These are phyloP conservation scores for Phataginus tetradactyla DNA, from an alignment of 2,797 vertebrate genomes.

Conservation along the genomic window DNA sequence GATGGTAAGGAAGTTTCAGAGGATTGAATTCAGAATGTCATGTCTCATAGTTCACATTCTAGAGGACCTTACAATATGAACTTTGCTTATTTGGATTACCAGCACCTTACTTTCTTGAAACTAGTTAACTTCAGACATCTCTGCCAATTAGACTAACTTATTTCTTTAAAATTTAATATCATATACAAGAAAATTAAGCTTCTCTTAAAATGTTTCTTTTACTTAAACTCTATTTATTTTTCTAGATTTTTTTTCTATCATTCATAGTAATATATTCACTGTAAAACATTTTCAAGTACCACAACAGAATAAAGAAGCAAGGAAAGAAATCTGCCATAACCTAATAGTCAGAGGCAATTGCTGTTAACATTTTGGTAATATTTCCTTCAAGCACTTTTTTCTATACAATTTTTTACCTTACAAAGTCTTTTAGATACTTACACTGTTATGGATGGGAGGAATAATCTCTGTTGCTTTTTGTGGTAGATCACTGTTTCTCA, in stretches of 20 bases:
- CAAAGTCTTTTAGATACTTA: constrained; percentile 1
- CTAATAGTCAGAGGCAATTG: neutral
- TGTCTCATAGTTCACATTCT: constrained; percentile 2
- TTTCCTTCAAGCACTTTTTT: neutral
- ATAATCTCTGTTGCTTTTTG: constrained; percentile 22
- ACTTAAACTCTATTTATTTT: constrained; percentile 45
- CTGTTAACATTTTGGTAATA: constrained; percentile 18
- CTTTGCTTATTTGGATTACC: constrained; percentile 17
- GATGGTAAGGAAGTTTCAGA: constrained; percentile 1
- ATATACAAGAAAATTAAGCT: neutral
- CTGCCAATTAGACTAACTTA: neutral
- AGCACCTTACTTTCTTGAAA: neutral
- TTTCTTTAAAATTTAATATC: neutral
- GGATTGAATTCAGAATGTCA: neutral
- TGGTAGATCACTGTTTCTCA: neutral
- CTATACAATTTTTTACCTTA: neutral
- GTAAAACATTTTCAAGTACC: constrained; percentile 33
- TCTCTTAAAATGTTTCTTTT: neutral
- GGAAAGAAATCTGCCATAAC: neutral
- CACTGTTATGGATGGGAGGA: neutral
- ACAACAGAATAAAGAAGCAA: neutral
- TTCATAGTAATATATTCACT: neutral
- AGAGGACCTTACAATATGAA: neutral
- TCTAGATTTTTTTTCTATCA: constrained; percentile 44
- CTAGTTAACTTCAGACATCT: constrained; percentile 20